Evolutionary conservation across 2,888 invertebrate species (phyloP), one percentile per base, ranked within the genome.

Genomic region (Electrophaes corylata): DNA sequence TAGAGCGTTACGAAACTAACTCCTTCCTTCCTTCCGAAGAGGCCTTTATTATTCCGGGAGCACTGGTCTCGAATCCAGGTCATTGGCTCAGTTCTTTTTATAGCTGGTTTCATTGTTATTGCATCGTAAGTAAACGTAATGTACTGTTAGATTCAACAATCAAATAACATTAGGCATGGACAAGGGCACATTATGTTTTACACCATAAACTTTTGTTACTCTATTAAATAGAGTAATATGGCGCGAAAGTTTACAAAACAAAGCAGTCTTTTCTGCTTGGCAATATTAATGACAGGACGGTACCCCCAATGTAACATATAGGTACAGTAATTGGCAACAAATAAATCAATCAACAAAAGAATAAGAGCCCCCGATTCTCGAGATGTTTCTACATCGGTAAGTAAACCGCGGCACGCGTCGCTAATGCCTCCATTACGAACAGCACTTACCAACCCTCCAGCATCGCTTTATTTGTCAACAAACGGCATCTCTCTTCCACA

Each of bases 381-480:
- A 70, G 66, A 72, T 71, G 68, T 73, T 69, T 50, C 62, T 67
- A 71, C 74, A 76, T 69, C 66, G 62, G 72, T 72, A 73, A 76
- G 74, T 73, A 80, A 80, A 77, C 74, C 76, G 57, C 74, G 75
- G 70, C 78, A 75, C 81, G 77, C 73, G 75, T 54, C 70, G 64
- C 58, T 64, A 64, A 65, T 64, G 65, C 67, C 63, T 62, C 62
- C 59, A 68, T 69, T 67, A 67, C 67, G 64, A 54, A 40, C 47
- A 63, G 64, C 64, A 76, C 81, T 81, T 71, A 78, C 81, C 81
- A 72, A 71, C 70, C 69, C 67, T 72, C 75, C 78, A 78, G 78
- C 81, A 78, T 80, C 78, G 69, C 51, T 59, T 51, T 67, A 72
- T 69, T 62, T 70, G 69, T 65, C 65, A 64, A 66, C 67, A 67